Conservation (phyloP, 2,113 vertebrate species). For the Psephotus haematonotus region DNA sequence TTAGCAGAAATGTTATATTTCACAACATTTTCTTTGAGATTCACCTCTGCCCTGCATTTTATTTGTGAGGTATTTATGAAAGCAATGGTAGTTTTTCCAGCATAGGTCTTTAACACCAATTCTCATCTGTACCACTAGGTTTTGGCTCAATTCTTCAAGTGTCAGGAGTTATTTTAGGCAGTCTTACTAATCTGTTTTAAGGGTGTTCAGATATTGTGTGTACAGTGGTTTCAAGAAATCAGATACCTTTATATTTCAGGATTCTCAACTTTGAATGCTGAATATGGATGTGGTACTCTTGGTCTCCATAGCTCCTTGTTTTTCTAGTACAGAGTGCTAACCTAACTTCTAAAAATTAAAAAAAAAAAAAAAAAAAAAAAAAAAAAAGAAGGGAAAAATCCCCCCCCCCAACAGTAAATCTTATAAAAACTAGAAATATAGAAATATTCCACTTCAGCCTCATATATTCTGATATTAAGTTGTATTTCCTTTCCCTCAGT, state of each 20-base stretch:
- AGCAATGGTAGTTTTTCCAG: background rate
- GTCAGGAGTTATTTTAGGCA: background rate
- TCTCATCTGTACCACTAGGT: background rate
- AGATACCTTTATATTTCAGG: background rate
- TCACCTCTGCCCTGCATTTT: background rate
- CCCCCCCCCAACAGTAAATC: background rate
- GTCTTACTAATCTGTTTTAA: background rate
- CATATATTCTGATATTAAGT: background rate
- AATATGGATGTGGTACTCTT: background rate
- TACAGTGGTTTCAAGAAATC: background rate
- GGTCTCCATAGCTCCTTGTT: background rate
- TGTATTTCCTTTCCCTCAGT: background rate
- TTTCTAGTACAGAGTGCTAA: background rate
- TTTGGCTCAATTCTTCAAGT: background rate
- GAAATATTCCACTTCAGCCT: background rate
- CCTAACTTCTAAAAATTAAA: background rate
- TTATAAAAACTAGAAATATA: background rate
- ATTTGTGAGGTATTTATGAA: background rate
- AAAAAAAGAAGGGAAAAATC: background rate
- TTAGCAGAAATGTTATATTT: background rate
- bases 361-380: background rate
- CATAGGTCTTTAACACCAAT: background rate
- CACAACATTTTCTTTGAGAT: background rate
- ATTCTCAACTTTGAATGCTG: background rate
- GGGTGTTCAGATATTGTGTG: background rate